A percentile compares a stretch with the other conserved stretches of the same genome.
These are phyloP conservation scores for Plectropomus leopardus DNA, from an alignment of 2,113 vertebrate genomes.

Conservation along the genomic window DNA sequence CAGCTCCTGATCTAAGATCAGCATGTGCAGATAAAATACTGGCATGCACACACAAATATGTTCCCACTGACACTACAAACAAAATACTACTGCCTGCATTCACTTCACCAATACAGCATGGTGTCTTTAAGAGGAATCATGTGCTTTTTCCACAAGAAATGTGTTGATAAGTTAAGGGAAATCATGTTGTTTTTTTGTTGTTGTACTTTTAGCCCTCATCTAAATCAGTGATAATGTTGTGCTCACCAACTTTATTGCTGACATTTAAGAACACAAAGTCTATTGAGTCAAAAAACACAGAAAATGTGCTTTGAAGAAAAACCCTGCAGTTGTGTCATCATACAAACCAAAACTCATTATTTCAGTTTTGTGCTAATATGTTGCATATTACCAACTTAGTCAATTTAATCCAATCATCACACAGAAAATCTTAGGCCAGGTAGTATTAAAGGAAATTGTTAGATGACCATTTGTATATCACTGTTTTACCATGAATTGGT, in stretches of 20 bases:
- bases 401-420: background rate
- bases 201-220: background rate
- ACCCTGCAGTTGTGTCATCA: too few relatives aligned
- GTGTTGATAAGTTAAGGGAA: background rate
- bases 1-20: conserved; percentile 61
- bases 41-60: conserved; percentile 17
- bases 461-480: background rate
- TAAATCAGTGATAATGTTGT: background rate
- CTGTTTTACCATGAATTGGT: too few relatives aligned
- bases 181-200: background rate
- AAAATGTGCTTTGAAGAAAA: too few relatives aligned
- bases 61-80: background rate
- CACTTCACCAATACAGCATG: conserved; percentile 1
- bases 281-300: background rate
- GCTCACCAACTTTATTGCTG: background rate
- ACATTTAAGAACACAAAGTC: background rate
- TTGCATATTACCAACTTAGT: background rate
- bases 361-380: background rate
- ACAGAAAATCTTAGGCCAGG: background rate
- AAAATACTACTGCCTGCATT: conserved; percentile 1
- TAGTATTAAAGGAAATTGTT: background rate
- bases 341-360: background rate
- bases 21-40: conserved; percentile 18
- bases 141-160: background rate
- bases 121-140: background rate